Evolutionary conservation across 2,797 vertebrate genomes (phyloP), one percentile per base, ranked within the genome.

Genomic region (Pangasius djambal): DNA sequence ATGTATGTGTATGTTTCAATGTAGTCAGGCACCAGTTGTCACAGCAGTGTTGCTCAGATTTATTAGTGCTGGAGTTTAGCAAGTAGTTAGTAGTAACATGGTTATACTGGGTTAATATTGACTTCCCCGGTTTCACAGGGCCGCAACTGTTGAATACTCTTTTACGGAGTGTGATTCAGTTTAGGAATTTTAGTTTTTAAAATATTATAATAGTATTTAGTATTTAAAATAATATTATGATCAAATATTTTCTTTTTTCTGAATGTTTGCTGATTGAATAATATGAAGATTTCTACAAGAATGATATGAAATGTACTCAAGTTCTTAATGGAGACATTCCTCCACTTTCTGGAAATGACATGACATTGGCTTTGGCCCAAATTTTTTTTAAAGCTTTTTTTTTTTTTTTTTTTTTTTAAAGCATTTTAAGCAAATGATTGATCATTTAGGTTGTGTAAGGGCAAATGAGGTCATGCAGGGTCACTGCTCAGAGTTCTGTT

Each of bases 301-400:
- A 57, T 37, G 0, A 67, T 67, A 67, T 65, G 16, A 48, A 48
- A 84, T 52, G n/a, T 34, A 34, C 28, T 67, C 28, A 84, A 20
- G 10, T 12, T 69, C 28, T 50, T 48, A 67, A 84, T 25, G 50
- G 22, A 69, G 50, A 31, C 31, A 10, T 75, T 87, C 48, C 20
- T 34, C 20, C 48, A 85, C 18, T 65, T 87, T 87, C 77, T 34
- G 18, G 34, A 59, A 87, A 59, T 87, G 67, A 87, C 65, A 67
- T 85, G 87, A 89, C 90, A 74, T 83, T 89, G 82, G 75, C 87
- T 87, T 90, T 89, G 81, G 88, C 63, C 50, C 9, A 69, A 50
- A 6, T 83, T 82, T 89, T 48, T 74, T 40, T 37, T 20, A 6
- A 44, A 44, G 44, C 3, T 78, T 34, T 20, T 31, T 34, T 77